Evolutionary conservation across 2,888 invertebrate genomes (phyloP), one percentile per base, ranked within the genome.

Genomic region (Amblyjoppa proteus): DNA sequence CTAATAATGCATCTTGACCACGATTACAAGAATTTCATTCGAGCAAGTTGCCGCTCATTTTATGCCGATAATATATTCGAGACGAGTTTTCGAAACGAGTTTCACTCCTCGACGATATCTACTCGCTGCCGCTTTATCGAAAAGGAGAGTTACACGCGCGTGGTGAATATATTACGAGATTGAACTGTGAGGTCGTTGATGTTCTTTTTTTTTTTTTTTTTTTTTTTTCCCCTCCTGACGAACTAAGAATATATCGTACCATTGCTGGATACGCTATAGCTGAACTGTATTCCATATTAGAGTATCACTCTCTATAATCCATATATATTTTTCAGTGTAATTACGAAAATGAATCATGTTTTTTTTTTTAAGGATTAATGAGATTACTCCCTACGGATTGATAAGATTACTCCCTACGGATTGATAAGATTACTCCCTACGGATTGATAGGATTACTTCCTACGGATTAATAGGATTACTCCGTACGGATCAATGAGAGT

Each of bases 31-130:
- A 73, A 81, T 85, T 78, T 79, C 70, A 75, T 71, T 69, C 49
- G 74, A 28, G 61, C 20, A 20, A 38, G 41, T 81, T 53, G 78
- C 28, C 28, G 25, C 70, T 76, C 76, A 71, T 85, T 85, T 82
- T 76, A 56, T 79, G 49, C 66, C 76, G 71, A 61, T 75, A 82
- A 83, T 83, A 81, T 69, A 66, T 80, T 83, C 83, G 73, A 80
- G 85, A 85, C 85, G 53, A 85, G 85, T 85, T 80, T 85, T 85
- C 79, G 68, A 82, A 85, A 85, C 85, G 80, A 61, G 85, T 85
- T 85, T 58, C 76, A 25, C 34, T 45, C 45, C 56, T 9, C 41
- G 61, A 16, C 70, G 76, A 20, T 70, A 69, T 61, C 58, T 70
- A 77, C 53, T 85, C 85, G 34, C 80, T 70, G 61, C 25, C 6